These are phyloP conservation scores for Platycercus adscitus DNA, from an alignment of 2,113 vertebrate genomes.

Conservation along the genomic window DNA sequence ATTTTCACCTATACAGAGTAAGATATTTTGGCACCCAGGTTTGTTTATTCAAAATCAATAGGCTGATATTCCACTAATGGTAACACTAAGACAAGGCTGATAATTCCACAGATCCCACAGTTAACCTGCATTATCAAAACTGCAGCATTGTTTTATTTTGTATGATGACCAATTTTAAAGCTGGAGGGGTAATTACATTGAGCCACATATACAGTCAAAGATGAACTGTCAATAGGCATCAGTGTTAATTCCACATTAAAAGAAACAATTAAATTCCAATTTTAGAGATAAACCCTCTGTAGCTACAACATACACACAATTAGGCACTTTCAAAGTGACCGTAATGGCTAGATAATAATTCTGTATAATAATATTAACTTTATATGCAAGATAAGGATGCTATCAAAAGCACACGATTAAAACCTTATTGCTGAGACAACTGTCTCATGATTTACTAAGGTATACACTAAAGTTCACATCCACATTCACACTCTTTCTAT, in stretches of 20 bases:
- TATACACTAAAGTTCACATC: not conserved
- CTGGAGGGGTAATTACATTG: not conserved
- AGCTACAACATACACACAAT: not conserved
- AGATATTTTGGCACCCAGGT: not conserved
- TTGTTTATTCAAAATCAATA: not conserved
- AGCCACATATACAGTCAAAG: not conserved
- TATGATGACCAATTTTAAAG: not conserved
- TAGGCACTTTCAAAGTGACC: not conserved
- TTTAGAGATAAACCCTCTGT: not conserved
- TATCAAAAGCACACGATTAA: not conserved
- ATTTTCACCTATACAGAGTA: not conserved
- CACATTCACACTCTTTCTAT: not conserved
- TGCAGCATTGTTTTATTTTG: not conserved
- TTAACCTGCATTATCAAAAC: not conserved
- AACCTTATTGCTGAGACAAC: not conserved
- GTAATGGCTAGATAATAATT: not conserved
- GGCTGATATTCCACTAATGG: not conserved
- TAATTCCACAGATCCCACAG: not conserved
- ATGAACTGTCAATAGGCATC: not conserved
- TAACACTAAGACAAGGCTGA: not conserved
- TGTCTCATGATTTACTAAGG: not conserved
- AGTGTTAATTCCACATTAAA: not conserved
- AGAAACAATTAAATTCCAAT: not conserved
- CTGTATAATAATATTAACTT: not conserved
- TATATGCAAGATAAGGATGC: not conserved